Evolutionary conservation across 2,113 vertebrate species (phyloP), one percentile per base, ranked within the genome.

Genomic region (Notothenia rossii): DNA sequence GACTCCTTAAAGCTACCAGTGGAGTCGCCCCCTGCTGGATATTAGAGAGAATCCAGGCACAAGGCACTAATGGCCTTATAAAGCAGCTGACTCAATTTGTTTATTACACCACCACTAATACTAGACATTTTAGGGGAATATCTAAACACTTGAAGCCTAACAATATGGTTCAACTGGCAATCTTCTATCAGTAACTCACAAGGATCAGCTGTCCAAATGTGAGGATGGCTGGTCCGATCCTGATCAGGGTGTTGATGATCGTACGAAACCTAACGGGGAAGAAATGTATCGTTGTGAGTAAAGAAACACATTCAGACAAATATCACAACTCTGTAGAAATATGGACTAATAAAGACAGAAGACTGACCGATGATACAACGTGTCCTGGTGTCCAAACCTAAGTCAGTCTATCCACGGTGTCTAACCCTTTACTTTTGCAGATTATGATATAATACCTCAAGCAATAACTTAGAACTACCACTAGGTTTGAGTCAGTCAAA

Each of bases 171-270:
- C 5, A 66, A 43, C 59, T 17, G 14, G 58, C 20, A 3, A 48
- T n/a, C 43, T 45, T 10, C 33, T 51, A 15, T 33, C 11, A 55
- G 62, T 4, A 66, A 92, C 97, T 95, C 85, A 98, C 98, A 84
- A 98, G 66, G 78, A 97, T 95, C 67, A 98, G 96, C 61, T 97
- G 97, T 5, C 96, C 97, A 49, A 98, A 98, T 0, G 96, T 98
- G 88, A 98, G 91, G 93, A 98, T 97, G 0, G 96, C 96, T 0
- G 98, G 97, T 18, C 97, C 93, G 0, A 98, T 98, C 90, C 97
- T 95, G 75, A 99, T 96, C 83, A 99, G 90, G 0, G 96, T 98
- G 88, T 96, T 98, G 89, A 99, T 96, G 81, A 98, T 97, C 1
- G 96, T 88, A 7, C 95, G 94, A 86, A 98, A 99, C 79, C 98